Base-by-base conservation (phyloP, 2,797 vertebrate genomes). In the Harpagifer antarcticus region DNA sequence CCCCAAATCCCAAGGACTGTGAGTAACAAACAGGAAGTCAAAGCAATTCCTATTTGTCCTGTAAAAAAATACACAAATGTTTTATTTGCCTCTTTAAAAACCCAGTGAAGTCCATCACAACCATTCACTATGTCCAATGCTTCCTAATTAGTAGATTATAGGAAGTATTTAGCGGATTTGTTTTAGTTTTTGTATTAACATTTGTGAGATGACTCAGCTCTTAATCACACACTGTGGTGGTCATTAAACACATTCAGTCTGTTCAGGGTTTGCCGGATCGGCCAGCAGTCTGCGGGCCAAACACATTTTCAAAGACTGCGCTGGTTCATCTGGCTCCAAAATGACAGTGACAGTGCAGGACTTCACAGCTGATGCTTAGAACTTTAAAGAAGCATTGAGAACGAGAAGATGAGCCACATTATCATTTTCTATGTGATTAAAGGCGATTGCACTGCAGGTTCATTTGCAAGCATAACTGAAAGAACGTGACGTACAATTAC, bases 301-400 rank as follows among this genome's bases (percentile, higher is more conserved):
- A 63, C 61, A 63, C 61, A 20, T 70, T 73, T 84, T 86, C 73
- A 82, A 78, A 84, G 84, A 87, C 62, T 72, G 2, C 6, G 40
- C 44, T 37, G 77, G n/a, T 62, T 84, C 79, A 88, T 79, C 76
- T 57, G 74, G 63, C 78, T 82, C 74, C 74, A 63, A 64, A 56
- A 75, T 86, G 81, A 91, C 63, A 15, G 79, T 87, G 88, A 89
- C 79, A 82, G 58, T 82, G 86, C 88, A 79, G 69, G 57, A 58
- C 70, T 64, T 45, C 11, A 56, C 80, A 87, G 86, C 76, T 80
- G 86, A 82, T 78, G 77, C 64, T 73, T 42, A 52, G 11, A 64
- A 50, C 59, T 64, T 80, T 48, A 82, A 64, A 58, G 47, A 68
- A 76, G 8, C 1, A 66, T 45, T 44, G 48, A 40, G 23, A 80